Base-by-base conservation (phyloP, 2,113 vertebrate species). In the Ictalurus furcatus region DNA sequence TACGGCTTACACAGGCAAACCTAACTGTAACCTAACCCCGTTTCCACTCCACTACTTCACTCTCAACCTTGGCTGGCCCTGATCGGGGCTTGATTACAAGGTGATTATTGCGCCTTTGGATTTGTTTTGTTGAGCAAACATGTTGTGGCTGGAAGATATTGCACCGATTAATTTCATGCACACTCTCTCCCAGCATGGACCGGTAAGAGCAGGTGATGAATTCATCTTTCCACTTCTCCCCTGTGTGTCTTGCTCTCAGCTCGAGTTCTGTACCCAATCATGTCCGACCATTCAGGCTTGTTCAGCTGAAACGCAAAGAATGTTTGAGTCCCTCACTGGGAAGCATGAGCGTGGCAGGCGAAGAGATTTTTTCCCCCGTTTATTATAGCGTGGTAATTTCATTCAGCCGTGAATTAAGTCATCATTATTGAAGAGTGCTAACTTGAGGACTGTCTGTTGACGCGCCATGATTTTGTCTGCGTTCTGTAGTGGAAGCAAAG, bases 101-200 rank as follows among this genome's bases (percentile, higher is more conserved):
- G 88, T 92, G 91, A 94, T 95, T 90, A 91, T 59, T 11, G 83
- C 67, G 44, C 67, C 69, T 87, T 89, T 34, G 73, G 65, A 91
- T 90, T 59, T 16, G 40, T 14, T 92, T 90, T 81, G 67, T 89
- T 91, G 89, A 92, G 88, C 84, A 91, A 90, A 93, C 87, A 73
- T 89, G 89, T 92, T 89, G 85, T 54, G 90, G 48, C 90, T 92
- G 91, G 85, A 92, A 91, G 92, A 91, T 92, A 90, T 79, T 65
- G 13, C 23, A 8, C 61, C 85, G 92, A 90, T 94, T 93, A 93
- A 89, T 90, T 92, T 79, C 80, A n/a, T 59, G 83, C 65, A 88
- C 85, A 37, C 63, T 56, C 65, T 54, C 28, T 63, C 52, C 21
- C 52, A 59, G 79, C 79, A 82, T 82, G 79, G 40, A 48, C 58